phyloP scores from a whole-genome alignment of 2,888 invertebrate genomes.

The Micropterix aruncella region DNA sequence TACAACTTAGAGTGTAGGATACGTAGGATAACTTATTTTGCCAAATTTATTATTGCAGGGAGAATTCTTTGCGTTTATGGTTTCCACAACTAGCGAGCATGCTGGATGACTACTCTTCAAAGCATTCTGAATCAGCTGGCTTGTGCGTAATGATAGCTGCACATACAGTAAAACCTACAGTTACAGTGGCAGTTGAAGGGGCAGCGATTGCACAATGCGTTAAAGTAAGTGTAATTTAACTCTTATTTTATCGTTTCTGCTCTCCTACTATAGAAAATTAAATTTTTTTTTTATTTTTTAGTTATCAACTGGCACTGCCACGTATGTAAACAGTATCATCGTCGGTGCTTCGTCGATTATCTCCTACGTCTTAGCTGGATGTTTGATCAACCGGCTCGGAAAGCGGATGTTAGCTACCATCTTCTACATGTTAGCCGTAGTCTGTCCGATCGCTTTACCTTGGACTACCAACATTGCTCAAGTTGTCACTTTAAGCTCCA shows the following conservation, averaged over 20 bases:
- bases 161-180: background rate
- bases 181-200: constrained; percentile 7
- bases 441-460: constrained; percentile 36
- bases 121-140: constrained; percentile 16
- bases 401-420: constrained; percentile 23
- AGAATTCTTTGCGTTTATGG: constrained; percentile 76
- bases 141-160: constrained; percentile 18
- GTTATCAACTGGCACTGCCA: constrained; percentile 39
- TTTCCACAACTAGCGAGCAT: constrained; percentile 74
- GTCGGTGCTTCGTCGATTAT: constrained; percentile 47
- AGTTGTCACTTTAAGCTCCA: constrained; percentile 39
- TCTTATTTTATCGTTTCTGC: too few species aligned
- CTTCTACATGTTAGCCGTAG: constrained; percentile 32
- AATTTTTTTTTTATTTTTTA: background rate
- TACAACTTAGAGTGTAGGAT: too few species aligned
- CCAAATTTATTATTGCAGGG: too few species aligned
- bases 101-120: constrained; percentile 28
- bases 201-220: constrained; percentile 17
- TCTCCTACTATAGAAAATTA: too few species aligned
- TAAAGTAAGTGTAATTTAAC: background rate
- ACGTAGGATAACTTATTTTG: too few species aligned
- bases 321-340: constrained; percentile 55
- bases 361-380: constrained; percentile 45
- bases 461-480: constrained; percentile 36
- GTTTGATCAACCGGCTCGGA: constrained; percentile 27